Percentiles rank a stretch among this genome's conserved stretches.
Evolutionary conservation across 1,140 invertebrate genomes (phyloP).

Genomic region (Doryteuthis pealeii): DNA sequence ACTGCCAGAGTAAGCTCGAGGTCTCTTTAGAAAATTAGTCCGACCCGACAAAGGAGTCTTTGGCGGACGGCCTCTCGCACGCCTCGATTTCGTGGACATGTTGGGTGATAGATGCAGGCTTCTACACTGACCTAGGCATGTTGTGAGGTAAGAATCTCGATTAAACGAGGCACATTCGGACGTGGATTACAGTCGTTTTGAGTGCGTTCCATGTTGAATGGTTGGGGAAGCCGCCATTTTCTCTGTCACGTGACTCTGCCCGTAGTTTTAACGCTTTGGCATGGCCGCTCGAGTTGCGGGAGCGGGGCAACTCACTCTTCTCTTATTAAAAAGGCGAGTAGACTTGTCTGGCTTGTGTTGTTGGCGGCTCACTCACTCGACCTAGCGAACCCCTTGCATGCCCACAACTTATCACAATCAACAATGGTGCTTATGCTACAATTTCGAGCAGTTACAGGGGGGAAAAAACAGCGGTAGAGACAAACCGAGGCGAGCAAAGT

Average conservation of each 20-base stretch:
- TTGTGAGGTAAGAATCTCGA: slow-evolving; percentile 51
- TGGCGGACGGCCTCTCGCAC: slow-evolving; percentile 83
- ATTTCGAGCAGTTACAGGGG: no score
- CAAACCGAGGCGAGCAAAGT: background rate
- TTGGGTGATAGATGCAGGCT: slow-evolving; percentile 40
- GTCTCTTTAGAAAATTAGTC: slow-evolving; percentile 86
- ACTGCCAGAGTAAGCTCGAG: slow-evolving; percentile 72
- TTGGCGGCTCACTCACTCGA: no score
- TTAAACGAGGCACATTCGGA: slow-evolving; percentile 14
- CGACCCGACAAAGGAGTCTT: slow-evolving; percentile 84
- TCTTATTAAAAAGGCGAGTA: background rate
- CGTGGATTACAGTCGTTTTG: slow-evolving; percentile 22
- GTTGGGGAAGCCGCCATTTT: slow-evolving; percentile 61
- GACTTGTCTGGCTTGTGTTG: background rate
- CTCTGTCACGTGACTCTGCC: slow-evolving; percentile 30
- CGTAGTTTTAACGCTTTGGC: background rate
- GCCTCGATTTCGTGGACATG: slow-evolving; percentile 82
- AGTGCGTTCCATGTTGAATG: slow-evolving; percentile 59
- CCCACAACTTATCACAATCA: no score
- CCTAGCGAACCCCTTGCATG: no score
- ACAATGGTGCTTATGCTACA: no score
- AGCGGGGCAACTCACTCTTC: background rate
- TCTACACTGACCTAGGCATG: slow-evolving; percentile 15
- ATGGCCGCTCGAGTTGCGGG: background rate
- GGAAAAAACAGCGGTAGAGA: no score